Conservation (phyloP, 2,888 invertebrate genomes). For the Andrena bicolor region DNA sequence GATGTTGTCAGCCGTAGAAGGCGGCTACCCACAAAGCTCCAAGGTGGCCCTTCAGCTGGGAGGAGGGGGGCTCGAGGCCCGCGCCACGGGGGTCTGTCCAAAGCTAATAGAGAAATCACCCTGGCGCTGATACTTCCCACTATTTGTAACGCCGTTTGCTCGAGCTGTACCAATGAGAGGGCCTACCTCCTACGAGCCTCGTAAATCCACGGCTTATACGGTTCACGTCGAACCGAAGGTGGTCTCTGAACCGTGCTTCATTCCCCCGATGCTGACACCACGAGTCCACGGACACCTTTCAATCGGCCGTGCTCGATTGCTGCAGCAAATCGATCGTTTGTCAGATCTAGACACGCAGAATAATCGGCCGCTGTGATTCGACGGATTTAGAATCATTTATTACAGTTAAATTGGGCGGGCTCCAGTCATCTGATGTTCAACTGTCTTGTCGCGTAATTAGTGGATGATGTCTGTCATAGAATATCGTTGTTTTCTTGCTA, state of each 20-base stretch:
- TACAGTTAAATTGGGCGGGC: conserved; percentile 12
- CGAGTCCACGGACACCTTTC: conserved; percentile 24
- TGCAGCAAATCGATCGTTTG: conserved; percentile 51
- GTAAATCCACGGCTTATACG: conserved; percentile 79
- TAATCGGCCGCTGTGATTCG: conserved; percentile 40
- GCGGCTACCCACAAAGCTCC: conserved; percentile 78
- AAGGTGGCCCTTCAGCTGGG: conserved; percentile 71
- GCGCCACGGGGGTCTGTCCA: conserved; percentile 76
- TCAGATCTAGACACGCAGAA: conserved; percentile 35
- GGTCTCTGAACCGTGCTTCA: conserved; percentile 26
- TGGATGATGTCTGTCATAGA: background rate
- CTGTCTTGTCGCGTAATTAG: background rate
- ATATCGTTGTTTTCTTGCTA: background rate
- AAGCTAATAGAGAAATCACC: conserved; percentile 82
- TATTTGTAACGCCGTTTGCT: conserved; percentile 73
- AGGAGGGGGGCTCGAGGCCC: conserved; percentile 58
- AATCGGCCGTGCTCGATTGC: conserved; percentile 10
- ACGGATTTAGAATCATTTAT: conserved; percentile 23
- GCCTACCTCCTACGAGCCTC: conserved; percentile 73
- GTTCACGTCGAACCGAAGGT: conserved; percentile 54
- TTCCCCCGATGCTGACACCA: conserved; percentile 8
- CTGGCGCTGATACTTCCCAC: conserved; percentile 78
- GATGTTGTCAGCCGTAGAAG: conserved; percentile 71
- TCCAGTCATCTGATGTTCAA: background rate
- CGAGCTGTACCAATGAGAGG: conserved; percentile 66